Conservation (phyloP, 1,140 invertebrate genomes). For the Atta texana region DNA sequence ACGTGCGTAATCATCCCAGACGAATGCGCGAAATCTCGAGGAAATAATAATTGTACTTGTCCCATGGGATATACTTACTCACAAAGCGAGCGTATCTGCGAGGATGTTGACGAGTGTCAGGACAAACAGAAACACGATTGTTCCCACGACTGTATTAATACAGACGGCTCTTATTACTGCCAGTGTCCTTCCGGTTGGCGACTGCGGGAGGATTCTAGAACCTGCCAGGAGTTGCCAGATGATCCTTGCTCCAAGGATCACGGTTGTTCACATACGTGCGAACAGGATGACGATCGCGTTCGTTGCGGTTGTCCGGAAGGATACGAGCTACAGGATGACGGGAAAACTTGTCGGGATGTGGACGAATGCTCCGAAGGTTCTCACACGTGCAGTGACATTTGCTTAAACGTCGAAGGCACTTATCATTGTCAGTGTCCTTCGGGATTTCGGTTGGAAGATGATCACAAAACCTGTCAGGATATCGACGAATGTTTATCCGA, state of each 20-base stretch:
- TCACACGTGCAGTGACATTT: slow-evolving; percentile 86
- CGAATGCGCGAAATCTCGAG: slow-evolving; percentile 90
- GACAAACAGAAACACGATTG: slow-evolving; percentile 86
- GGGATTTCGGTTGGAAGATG: slow-evolving; percentile 44
- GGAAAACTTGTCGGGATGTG: slow-evolving; percentile 86
- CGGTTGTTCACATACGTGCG: slow-evolving; percentile 85
- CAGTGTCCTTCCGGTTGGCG: slow-evolving; percentile 86
- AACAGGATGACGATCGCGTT: slow-evolving; percentile 76
- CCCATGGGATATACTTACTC: slow-evolving; percentile 90
- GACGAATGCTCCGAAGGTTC: slow-evolving; percentile 88
- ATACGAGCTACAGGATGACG: slow-evolving; percentile 85
- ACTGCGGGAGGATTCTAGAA: slow-evolving; percentile 84
- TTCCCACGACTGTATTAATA: slow-evolving; percentile 89
- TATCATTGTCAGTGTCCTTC: slow-evolving; percentile 85
- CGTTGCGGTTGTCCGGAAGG: slow-evolving; percentile 81
- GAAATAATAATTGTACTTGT: slow-evolving; percentile 91
- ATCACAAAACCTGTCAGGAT: slow-evolving; percentile 50
- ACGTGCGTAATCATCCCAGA: slow-evolving; percentile 87
- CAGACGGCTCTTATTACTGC: slow-evolving; percentile 88
- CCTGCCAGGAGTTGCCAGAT: slow-evolving; percentile 85
- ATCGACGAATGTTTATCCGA: slow-evolving; percentile 42
- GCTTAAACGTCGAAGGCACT: slow-evolving; percentile 86
- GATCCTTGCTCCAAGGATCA: slow-evolving; percentile 81
- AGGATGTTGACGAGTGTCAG: slow-evolving; percentile 86
- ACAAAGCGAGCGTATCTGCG: slow-evolving; percentile 71